These are phyloP conservation scores for Strigamia crassipes DNA, from an alignment of 2,888 invertebrate genomes.

Conservation along the genomic window DNA sequence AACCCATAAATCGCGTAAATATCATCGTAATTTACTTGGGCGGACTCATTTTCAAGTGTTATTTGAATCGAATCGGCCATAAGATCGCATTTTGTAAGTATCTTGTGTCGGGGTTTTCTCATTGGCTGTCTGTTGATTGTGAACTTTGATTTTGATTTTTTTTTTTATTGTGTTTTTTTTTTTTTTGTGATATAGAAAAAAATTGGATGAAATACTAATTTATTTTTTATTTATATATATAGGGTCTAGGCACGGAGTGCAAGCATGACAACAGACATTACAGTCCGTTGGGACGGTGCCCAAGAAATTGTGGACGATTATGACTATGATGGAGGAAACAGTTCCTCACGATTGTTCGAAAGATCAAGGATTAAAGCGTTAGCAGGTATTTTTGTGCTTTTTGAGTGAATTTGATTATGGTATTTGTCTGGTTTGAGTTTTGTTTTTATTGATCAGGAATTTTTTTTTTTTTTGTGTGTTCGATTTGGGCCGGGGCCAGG, in stretches of 20 bases:
- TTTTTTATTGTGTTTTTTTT: too few species aligned
- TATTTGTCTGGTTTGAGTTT: background rate
- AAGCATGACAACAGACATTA: slow-evolving; percentile 93
- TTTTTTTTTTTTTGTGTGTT: too few species aligned
- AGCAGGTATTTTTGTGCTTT: slow-evolving; percentile 73
- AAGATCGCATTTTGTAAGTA: background rate
- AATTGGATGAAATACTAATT: background rate
- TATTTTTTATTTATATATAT: slow-evolving; percentile 39
- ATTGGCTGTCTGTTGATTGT: background rate
- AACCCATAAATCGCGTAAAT: background rate
- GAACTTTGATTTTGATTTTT: background rate
- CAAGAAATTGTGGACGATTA: slow-evolving; percentile 96
- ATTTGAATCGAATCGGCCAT: background rate
- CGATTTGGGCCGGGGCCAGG: too few species aligned
- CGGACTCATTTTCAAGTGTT: background rate
- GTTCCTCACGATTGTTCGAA: slow-evolving; percentile 98
- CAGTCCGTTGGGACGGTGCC: slow-evolving; percentile 92
- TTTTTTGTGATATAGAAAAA: too few species aligned
- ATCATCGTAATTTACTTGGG: background rate
- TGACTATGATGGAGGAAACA: slow-evolving; percentile 99
- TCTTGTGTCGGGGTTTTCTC: background rate
- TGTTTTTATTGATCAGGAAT: background rate
- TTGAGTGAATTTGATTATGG: background rate
- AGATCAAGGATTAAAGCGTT: slow-evolving; percentile 98
- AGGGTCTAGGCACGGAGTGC: slow-evolving; percentile 50